A percentile compares a stretch with the other conserved stretches of the same genome.
phyloP scores from a whole-genome alignment of 2,888 invertebrate species.

The Pecten maximus region DNA sequence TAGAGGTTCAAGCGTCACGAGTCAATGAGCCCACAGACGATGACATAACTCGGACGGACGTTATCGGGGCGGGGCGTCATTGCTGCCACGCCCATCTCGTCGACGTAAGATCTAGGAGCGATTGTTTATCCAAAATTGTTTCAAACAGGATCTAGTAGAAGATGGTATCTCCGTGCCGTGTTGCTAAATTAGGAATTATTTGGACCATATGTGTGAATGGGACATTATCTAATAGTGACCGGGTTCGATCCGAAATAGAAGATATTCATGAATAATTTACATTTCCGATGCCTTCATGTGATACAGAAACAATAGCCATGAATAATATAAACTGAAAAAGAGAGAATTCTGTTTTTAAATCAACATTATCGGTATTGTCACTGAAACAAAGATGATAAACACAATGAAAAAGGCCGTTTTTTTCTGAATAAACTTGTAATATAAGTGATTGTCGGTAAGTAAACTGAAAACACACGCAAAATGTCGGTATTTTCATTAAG shows the following conservation, averaged over 20 bases:
- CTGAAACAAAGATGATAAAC: neutral
- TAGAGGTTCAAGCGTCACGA: neutral
- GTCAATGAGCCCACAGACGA: neutral
- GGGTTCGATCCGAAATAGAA: neutral
- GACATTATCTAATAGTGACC: neutral
- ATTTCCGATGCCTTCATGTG: neutral
- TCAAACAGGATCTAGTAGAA: neutral
- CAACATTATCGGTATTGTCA: neutral
- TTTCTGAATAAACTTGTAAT: too few species aligned
- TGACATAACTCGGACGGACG: neutral
- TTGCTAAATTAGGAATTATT: constrained; percentile 8
- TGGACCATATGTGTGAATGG: constrained; percentile 11
- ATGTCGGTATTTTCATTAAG: too few species aligned
- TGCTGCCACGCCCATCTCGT: neutral
- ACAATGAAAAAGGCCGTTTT: too few species aligned
- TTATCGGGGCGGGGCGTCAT: constrained; percentile 16
- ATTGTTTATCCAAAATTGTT: constrained; percentile 8
- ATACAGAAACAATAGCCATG: neutral
- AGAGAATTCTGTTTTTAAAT: neutral
- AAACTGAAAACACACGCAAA: too few species aligned
- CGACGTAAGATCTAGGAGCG: neutral
- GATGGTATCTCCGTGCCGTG: neutral
- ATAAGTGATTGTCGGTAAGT: too few species aligned
- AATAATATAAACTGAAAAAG: neutral
- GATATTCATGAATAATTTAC: constrained; percentile 23